phyloP scores from a whole-genome alignment of 2,113 vertebrate species.

The Coturnix japonica region DNA sequence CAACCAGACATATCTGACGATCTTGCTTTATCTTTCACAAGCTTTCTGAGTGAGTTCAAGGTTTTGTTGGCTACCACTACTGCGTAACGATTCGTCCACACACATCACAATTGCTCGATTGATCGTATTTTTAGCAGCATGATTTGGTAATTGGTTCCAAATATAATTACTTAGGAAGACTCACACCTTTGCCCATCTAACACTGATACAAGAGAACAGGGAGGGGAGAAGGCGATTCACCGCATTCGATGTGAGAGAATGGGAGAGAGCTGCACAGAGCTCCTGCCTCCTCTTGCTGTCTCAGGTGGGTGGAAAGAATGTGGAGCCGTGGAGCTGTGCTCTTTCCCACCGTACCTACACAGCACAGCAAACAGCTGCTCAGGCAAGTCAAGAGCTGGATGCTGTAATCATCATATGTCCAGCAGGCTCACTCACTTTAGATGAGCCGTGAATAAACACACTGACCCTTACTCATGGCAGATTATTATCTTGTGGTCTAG shows the following conservation, averaged over 20 bases:
- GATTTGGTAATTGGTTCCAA: slow-evolving; percentile 12
- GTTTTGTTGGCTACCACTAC: not conserved
- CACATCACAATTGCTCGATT: slow-evolving; percentile 36
- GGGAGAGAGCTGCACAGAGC: not conserved
- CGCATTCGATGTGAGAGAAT: not conserved
- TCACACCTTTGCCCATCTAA: not conserved
- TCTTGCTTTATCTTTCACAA: not conserved
- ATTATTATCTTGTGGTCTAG: slow-evolving; percentile 4
- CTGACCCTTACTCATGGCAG: not conserved
- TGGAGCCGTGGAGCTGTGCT: not conserved
- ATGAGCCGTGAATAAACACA: not conserved
- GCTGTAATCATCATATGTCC: not conserved
- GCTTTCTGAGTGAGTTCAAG: not conserved
- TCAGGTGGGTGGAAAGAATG: not conserved
- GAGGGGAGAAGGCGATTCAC: not conserved
- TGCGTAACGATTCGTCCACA: not conserved
- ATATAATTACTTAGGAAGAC: not conserved
- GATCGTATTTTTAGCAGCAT: slow-evolving; percentile 37
- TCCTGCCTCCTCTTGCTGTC: not conserved
- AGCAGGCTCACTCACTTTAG: not conserved
- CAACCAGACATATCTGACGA: not conserved
- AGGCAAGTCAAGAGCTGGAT: not conserved
- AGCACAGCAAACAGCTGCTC: not conserved
- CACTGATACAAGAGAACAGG: not conserved
- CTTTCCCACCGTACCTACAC: not conserved